Conservation (phyloP, 2,113 vertebrate genomes). For the Oenanthe melanoleuca region DNA sequence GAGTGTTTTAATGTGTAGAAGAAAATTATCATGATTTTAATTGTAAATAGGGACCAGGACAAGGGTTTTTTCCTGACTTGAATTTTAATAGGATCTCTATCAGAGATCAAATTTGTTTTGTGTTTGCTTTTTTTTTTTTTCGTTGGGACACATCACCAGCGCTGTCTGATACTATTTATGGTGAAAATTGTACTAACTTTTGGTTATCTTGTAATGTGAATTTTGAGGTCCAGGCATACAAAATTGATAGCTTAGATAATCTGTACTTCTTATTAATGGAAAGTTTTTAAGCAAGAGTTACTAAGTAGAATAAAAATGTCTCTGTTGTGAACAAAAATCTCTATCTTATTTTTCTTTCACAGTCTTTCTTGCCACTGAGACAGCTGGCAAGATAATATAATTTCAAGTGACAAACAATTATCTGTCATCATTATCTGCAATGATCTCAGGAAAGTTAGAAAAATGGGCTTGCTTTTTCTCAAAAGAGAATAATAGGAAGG, state of each 20-base stretch:
- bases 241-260: background rate
- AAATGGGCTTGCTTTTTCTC: slow-evolving; percentile 17
- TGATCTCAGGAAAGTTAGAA: slow-evolving; percentile 34
- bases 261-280: background rate
- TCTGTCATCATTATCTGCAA: slow-evolving; percentile 34
- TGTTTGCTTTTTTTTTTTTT: background rate
- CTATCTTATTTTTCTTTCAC: background rate
- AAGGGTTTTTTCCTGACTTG: background rate
- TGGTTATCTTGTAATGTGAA: background rate
- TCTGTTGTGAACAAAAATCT: background rate
- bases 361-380: background rate
- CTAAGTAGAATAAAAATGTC: slow-evolving; percentile 8
- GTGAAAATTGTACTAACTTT: background rate
- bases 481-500: background rate
- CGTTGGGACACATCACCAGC: background rate
- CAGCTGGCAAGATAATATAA: slow-evolving; percentile 36
- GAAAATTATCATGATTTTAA: background rate
- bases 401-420: slow-evolving; percentile 47
- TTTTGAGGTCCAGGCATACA: background rate
- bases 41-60: background rate
- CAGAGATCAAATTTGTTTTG: background rate
- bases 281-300: background rate
- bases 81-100: background rate
- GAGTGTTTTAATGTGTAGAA: background rate
- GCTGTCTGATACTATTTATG: background rate